Percentiles rank a stretch among this genome's conserved stretches.
These are phyloP conservation scores for Idris sp. DNA, from an alignment of 1,140 invertebrate genomes.

Conservation along the genomic window DNA sequence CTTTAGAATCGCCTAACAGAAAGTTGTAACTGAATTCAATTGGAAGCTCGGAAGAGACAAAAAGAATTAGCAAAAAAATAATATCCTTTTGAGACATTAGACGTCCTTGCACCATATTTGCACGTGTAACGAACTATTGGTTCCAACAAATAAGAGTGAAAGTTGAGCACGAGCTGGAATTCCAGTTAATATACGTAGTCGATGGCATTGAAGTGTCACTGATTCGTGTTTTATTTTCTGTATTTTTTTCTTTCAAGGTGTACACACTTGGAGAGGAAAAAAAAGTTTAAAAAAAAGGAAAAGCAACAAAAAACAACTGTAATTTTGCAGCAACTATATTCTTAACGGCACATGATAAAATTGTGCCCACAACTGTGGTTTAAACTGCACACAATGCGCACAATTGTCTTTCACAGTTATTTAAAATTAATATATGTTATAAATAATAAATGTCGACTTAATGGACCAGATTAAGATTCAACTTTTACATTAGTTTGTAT, in stretches of 20 bases:
- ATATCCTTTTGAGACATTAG: conserved; percentile 56
- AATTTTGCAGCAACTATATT: conserved; percentile 32
- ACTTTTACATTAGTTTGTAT: too few species aligned
- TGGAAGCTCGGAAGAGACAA: too few species aligned
- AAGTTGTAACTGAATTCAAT: too few species aligned
- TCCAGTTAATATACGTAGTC: conserved; percentile 59
- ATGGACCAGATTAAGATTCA: too few species aligned
- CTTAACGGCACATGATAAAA: too few species aligned
- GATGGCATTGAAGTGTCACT: conserved; percentile 67
- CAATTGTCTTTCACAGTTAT: conserved; percentile 6
- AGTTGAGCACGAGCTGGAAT: conserved; percentile 69
- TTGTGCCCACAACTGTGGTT: too few species aligned
- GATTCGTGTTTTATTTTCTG: conserved; percentile 54
- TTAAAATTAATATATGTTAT: conserved; percentile 21
- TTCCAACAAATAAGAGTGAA: conserved; percentile 68
- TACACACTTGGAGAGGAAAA: too few species aligned
- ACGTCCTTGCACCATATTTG: conserved; percentile 64
- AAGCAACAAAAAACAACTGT: too few species aligned
- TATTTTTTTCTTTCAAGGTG: conserved; percentile 48
- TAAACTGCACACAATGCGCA: conserved; percentile 14
- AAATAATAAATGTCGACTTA: too few species aligned
- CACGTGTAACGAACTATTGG: conserved; percentile 56
- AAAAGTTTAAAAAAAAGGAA: too few species aligned
- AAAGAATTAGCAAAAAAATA: too few species aligned
- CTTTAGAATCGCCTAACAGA: too few species aligned